These are phyloP conservation scores for Enteromius mattozi DNA, from an alignment of 2,797 vertebrate species.

Conservation along the genomic window DNA sequence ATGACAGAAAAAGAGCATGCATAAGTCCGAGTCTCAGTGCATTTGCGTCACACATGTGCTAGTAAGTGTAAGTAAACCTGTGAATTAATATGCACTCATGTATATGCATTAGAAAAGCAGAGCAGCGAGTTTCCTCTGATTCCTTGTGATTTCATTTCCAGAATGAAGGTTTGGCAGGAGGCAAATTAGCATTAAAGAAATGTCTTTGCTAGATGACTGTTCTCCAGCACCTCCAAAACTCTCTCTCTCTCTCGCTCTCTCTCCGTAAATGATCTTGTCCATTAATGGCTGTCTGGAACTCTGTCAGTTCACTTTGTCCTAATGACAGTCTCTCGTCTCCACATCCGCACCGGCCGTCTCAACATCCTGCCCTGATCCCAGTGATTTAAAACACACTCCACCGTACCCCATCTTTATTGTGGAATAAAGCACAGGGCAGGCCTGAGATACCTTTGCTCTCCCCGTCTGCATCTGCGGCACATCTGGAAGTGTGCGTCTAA, in stretches of 20 bases:
- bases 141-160: conserved; percentile 52
- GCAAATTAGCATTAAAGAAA: conserved; percentile 61
- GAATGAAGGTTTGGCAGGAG: conserved; percentile 55
- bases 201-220: conserved; percentile 51
- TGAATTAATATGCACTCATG: conserved; percentile 49
- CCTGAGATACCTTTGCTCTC: conserved; percentile 77
- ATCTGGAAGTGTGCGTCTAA: conserved; percentile 83
- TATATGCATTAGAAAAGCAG: conserved; percentile 31
- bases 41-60: neutral
- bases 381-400: conserved; percentile 60
- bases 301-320: conserved; percentile 76
- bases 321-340: conserved; percentile 70
- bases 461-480: conserved; percentile 81
- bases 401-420: conserved; percentile 74
- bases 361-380: conserved; percentile 51
- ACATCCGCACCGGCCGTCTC: conserved; percentile 51
- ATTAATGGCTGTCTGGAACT: conserved; percentile 37
- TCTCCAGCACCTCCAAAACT: conserved; percentile 27
- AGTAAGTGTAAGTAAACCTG: conserved; percentile 34
- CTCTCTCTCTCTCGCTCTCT: neutral
- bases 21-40: neutral
- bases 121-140: conserved; percentile 43
- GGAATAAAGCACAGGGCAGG: conserved; percentile 70
- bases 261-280: conserved; percentile 35
- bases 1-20: neutral